Percentiles rank a stretch among this genome's conserved stretches.
phyloP scores from a whole-genome alignment of 2,888 invertebrate species.

The Prosopocoilus inquinatus region DNA sequence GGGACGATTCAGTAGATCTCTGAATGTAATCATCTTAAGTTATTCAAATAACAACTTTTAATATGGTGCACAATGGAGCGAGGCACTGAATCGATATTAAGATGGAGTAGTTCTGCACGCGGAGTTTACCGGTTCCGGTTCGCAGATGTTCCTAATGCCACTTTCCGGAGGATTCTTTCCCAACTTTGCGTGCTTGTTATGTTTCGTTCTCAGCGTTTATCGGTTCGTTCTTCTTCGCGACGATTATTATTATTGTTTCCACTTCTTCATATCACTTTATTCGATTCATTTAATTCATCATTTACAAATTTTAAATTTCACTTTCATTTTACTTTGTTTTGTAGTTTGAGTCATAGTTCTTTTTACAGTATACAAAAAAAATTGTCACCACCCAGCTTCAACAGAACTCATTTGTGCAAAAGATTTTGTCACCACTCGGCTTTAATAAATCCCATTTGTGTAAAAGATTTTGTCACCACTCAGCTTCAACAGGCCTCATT shows the following conservation, averaged over 20 bases:
- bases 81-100: slow-evolving; percentile 26
- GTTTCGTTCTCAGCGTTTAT: slow-evolving; percentile 19
- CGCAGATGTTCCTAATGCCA: slow-evolving; percentile 33
- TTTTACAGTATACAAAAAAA: too few species aligned
- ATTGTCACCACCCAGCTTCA: too few species aligned
- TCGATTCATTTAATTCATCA: too few species aligned
- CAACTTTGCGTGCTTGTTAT: slow-evolving; percentile 24
- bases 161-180: slow-evolving; percentile 30
- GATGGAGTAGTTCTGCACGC: slow-evolving; percentile 25
- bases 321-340: too few species aligned
- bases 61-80: slow-evolving; percentile 34
- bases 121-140: slow-evolving; percentile 23
- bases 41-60: slow-evolving; percentile 36
- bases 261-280: neutral
- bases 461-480: too few species aligned
- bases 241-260: neutral
- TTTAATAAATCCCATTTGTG: too few species aligned
- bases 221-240: slow-evolving; percentile 6
- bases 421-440: too few species aligned
- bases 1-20: slow-evolving; percentile 26
- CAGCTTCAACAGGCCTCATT: too few species aligned
- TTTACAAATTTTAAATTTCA: too few species aligned
- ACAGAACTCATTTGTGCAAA: too few species aligned
- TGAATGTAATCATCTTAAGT: slow-evolving; percentile 35
- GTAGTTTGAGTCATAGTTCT: too few species aligned